Evolutionary conservation across 2,888 invertebrate species (phyloP).

Genomic region (Geotrupes spiniger): DNA sequence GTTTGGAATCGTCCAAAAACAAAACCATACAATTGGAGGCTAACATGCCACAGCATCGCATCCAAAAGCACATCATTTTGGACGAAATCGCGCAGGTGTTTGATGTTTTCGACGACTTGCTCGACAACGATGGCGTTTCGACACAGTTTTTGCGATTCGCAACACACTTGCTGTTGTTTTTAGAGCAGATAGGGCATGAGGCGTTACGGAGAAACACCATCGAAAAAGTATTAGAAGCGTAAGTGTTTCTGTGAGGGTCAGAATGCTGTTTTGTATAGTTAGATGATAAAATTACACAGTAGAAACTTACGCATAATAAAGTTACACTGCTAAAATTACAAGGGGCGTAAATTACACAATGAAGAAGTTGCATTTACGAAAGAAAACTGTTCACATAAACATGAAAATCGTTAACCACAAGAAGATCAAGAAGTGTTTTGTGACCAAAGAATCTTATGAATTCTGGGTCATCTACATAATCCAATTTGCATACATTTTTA

Average conservation of each 20-base stretch:
- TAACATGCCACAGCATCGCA: slow-evolving; percentile 66
- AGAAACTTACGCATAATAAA: too few relatives aligned
- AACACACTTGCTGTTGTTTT: slow-evolving; percentile 80
- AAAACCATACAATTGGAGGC: slow-evolving; percentile 57
- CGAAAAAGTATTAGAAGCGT: slow-evolving; percentile 72
- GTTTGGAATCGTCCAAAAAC: slow-evolving; percentile 62
- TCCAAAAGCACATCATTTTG: slow-evolving; percentile 83
- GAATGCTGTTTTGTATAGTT: too few relatives aligned
- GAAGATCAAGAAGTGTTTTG: too few relatives aligned
- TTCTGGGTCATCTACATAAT: too few relatives aligned
- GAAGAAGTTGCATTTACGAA: too few relatives aligned
- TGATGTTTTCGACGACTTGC: slow-evolving; percentile 66
- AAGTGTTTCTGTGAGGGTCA: slow-evolving; percentile 51
- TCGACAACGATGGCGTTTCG: slow-evolving; percentile 54
- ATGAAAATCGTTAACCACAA: too few relatives aligned
- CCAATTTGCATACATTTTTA: too few relatives aligned
- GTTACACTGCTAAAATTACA: too few relatives aligned
- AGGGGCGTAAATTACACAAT: too few relatives aligned
- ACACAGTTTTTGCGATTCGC: slow-evolving; percentile 73
- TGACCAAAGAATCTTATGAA: too few relatives aligned
- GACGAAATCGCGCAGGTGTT: slow-evolving; percentile 75
- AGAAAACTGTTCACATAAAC: too few relatives aligned
- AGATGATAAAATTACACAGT: too few relatives aligned
- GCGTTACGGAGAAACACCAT: slow-evolving; percentile 64
- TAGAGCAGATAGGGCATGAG: slow-evolving; percentile 74